Percentiles rank a stretch among this genome's conserved stretches.
Evolutionary conservation across 2,888 invertebrate genomes (phyloP).

Genomic region (Phyto melanocephala): DNA sequence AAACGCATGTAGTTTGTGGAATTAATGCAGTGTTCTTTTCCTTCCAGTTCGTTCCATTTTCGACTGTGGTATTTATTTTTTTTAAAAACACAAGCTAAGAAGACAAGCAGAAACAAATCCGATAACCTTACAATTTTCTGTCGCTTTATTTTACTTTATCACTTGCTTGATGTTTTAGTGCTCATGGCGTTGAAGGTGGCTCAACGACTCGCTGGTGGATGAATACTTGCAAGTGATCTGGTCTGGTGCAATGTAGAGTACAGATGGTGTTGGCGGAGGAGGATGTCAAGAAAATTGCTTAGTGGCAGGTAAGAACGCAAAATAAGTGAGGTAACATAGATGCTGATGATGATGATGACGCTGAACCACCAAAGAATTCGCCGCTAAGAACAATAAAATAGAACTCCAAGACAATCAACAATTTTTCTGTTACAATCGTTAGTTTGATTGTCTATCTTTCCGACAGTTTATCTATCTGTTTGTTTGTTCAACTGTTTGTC

Average conservation of each 20-base stretch:
- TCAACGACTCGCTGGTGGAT: neutral
- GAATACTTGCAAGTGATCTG: neutral
- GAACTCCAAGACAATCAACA: constrained; percentile 49
- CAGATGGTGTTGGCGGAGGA: constrained; percentile 44
- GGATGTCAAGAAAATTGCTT: constrained; percentile 41
- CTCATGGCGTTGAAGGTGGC: constrained; percentile 43
- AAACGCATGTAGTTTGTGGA: constrained; percentile 42
- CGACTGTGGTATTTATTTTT: neutral
- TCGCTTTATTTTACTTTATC: constrained; percentile 63
- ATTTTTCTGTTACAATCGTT: constrained; percentile 60
- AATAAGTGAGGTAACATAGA: constrained; percentile 3
- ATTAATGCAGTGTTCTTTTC: constrained; percentile 44
- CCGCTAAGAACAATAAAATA: constrained; percentile 31
- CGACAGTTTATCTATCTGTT: constrained; percentile 27
- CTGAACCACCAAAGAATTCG: constrained; percentile 56
- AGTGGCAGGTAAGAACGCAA: constrained; percentile 25
- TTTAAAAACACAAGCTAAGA: constrained; percentile 28
- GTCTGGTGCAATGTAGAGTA: neutral
- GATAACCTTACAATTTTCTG: constrained; percentile 61
- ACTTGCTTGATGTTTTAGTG: constrained; percentile 58
- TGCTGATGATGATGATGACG: constrained; percentile 6
- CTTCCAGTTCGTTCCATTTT: constrained; percentile 42
- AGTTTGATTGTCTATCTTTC: constrained; percentile 25
- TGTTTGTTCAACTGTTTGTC: constrained; percentile 47
- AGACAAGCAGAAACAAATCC: constrained; percentile 55